A percentile compares a stretch with the other conserved stretches of the same genome.
Evolutionary conservation across 2,888 invertebrate genomes (phyloP).

Genomic region (Lysandra bellargus): DNA sequence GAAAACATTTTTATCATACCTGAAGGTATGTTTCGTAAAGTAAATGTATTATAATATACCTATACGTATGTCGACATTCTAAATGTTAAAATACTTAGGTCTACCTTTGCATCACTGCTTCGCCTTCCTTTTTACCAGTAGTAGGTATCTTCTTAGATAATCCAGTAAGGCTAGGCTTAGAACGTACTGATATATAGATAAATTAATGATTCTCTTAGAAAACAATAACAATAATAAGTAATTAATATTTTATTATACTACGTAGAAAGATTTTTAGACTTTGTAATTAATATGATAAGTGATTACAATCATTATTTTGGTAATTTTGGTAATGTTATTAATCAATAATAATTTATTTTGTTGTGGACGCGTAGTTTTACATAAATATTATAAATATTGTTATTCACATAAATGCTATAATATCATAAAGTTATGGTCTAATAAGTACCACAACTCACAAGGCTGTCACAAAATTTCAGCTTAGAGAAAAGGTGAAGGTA

Average conservation of each 20-base stretch:
- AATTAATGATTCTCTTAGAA: background rate
- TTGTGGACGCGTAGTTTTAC: background rate
- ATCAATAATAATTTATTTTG: background rate
- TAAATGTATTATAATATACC: background rate
- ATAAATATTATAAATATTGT: background rate
- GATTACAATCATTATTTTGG: background rate
- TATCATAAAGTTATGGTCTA: too few species aligned
- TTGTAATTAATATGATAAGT: background rate
- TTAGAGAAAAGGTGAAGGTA: too few species aligned
- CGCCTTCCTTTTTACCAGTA: background rate
- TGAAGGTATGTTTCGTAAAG: background rate
- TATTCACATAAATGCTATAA: background rate
- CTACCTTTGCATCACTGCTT: conserved; percentile 7
- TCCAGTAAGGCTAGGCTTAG: conserved; percentile 1
- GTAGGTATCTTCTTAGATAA: background rate
- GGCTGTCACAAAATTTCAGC: too few species aligned
- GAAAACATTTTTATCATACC: background rate
- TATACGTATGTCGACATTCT: background rate
- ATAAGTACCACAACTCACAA: too few species aligned
- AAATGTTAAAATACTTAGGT: conserved; percentile 1
- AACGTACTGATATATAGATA: conserved; percentile 23
- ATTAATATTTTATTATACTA: conserved; percentile 2
- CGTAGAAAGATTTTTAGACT: conserved; percentile 18
- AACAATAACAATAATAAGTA: conserved; percentile 10
- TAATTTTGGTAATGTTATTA: background rate